Evolutionary conservation across 2,888 invertebrate genomes (phyloP).

Genomic region (Stenurella melanura): DNA sequence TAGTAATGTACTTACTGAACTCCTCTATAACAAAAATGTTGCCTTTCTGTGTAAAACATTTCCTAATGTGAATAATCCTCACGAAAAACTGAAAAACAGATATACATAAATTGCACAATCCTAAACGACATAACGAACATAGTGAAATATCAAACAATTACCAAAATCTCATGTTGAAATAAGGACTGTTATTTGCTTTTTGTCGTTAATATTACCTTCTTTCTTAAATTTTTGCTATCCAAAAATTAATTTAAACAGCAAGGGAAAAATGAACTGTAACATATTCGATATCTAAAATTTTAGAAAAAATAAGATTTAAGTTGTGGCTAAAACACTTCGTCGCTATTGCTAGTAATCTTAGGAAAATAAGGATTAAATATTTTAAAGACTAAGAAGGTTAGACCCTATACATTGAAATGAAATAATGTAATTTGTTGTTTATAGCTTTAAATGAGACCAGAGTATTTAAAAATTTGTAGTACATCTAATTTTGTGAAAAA

Average conservation of each 20-base stretch:
- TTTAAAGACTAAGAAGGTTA: too few relatives aligned
- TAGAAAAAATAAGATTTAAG: too few relatives aligned
- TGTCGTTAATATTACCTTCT: not conserved
- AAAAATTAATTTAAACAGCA: not conserved
- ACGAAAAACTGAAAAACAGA: conserved; percentile 97
- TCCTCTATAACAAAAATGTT: conserved; percentile 99
- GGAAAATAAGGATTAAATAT: too few relatives aligned
- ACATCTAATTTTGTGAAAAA: too few relatives aligned
- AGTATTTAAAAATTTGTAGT: too few relatives aligned
- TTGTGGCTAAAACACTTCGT: too few relatives aligned
- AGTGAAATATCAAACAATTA: not conserved
- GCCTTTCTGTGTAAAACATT: conserved; percentile 99
- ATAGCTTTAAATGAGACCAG: too few relatives aligned
- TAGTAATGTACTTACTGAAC: conserved; percentile 90
- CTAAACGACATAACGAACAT: not conserved
- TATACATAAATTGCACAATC: conserved; percentile 14
- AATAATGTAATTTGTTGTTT: too few relatives aligned
- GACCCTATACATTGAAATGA: too few relatives aligned
- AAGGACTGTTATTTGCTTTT: not conserved
- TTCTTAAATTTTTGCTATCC: not conserved
- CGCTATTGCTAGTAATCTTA: too few relatives aligned
- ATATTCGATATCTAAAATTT: too few relatives aligned
- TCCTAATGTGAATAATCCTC: conserved; percentile 98
- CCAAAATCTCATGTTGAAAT: conserved; percentile 24
- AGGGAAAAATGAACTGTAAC: too few relatives aligned